Percentiles rank a stretch among this genome's conserved stretches.
phyloP scores from a whole-genome alignment of 2,797 vertebrate genomes.

The Chelon auratus region DNA sequence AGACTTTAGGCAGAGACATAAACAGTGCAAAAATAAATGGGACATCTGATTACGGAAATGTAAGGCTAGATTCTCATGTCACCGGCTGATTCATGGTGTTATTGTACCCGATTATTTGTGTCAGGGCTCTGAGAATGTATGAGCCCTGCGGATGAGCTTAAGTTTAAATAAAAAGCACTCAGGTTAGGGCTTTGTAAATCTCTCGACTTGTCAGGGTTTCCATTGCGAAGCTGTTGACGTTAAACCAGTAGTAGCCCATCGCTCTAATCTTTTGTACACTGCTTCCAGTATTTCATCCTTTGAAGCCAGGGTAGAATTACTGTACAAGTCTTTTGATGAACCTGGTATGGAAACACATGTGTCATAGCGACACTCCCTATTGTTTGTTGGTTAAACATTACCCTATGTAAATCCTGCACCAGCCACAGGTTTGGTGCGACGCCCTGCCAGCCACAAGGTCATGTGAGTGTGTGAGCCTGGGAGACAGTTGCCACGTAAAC shows the following conservation, averaged over 20 bases:
- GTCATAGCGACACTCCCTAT: constrained; percentile 79
- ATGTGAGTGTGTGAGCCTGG: constrained; percentile 67
- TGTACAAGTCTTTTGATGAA: constrained; percentile 55
- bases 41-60: constrained; percentile 17
- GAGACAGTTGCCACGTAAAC: constrained; percentile 79
- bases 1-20: neutral
- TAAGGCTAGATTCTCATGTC: constrained; percentile 13
- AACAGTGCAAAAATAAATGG: constrained; percentile 8
- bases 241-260: constrained; percentile 24
- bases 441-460: constrained; percentile 68
- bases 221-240: constrained; percentile 19
- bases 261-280: constrained; percentile 28
- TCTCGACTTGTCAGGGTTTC: constrained; percentile 50
- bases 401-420: constrained; percentile 70
- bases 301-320: constrained; percentile 50
- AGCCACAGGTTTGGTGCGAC: constrained; percentile 58
- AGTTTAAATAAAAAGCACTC: constrained; percentile 15
- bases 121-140: constrained; percentile 5
- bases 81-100: constrained; percentile 30
- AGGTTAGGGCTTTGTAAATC: constrained; percentile 27
- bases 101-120: constrained; percentile 28
- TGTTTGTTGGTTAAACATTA: constrained; percentile 85
- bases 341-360: constrained; percentile 64
- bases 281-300: constrained; percentile 36
- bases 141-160: constrained; percentile 1